Evolutionary conservation across 2,113 vertebrate genomes (phyloP), one percentile per base, ranked within the genome.

Genomic region (Cyrtonyx montezumae): DNA sequence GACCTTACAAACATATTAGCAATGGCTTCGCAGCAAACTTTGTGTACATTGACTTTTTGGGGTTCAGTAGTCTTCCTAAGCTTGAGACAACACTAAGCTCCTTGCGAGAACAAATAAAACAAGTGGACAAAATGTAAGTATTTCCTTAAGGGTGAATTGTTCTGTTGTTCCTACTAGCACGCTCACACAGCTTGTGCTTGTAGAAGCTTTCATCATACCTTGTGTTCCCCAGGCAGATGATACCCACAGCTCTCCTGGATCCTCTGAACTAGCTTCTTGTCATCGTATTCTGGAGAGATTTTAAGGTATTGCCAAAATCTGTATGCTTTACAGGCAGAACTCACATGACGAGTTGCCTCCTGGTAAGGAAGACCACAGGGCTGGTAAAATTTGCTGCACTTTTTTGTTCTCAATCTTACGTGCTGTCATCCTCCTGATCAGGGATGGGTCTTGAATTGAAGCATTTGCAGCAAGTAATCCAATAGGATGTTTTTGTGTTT

Each of bases 1-100:
- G 65, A 4, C 69, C 59, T 9, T 20, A 11, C 49, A 95, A 79
- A 82, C 45, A 25, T 63, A 80, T 32, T 82, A 81, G 79, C 75
- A 49, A 69, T 80, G 43, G 51, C 40, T 90, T 90, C 84, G 67
- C 76, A 80, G 90, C 51, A 69, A 90, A 74, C 84, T 51, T 91
- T 56, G 32, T 2, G 5, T 58, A 66, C 21, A 0, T 68, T 73
- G 51, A 40, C 34, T 88, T 94, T 89, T 53, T 65, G 81, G 82
- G 56, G 66, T 81, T 91, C 73, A 71, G 0, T 32, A 42, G 49
- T 45, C 86, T 68, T 62, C 69, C 61, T 90, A 76, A 91, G 69
- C 46, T 77, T 36, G 12, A 53, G 68, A 91, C 90, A 86, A 30
- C 32, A 48, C 58, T 49, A 1, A 90, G 55, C 56, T 86, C 66